These are phyloP conservation scores for Calliphora vicina DNA, from an alignment of 1,140 invertebrate genomes.

Conservation along the genomic window DNA sequence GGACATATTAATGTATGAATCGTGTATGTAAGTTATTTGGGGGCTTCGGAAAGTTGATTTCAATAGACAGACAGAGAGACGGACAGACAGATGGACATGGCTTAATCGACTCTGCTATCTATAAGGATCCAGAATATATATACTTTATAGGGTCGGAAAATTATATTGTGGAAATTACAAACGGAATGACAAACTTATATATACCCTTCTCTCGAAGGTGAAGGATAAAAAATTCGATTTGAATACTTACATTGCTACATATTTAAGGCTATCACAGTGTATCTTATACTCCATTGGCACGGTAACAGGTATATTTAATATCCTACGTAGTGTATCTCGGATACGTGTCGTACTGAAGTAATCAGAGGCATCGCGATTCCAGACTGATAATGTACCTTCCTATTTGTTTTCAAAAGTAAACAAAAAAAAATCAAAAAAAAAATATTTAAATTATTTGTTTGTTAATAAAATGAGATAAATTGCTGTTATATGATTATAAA, in stretches of 20 bases:
- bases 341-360: conserved; percentile 86
- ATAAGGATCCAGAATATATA: no score
- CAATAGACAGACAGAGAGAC: no score
- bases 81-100: no score
- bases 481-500: not conserved
- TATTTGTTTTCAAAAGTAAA: conserved; percentile 64
- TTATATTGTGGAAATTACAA: not conserved
- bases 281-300: conserved; percentile 97
- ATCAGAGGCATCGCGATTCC: conserved; percentile 95
- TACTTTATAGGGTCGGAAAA: no score
- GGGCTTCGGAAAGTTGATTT: no score
- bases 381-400: conserved; percentile 98
- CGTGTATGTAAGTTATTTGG: no score
- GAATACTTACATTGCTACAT: conserved; percentile 64
- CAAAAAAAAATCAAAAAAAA: conserved; percentile 1
- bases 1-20: no score
- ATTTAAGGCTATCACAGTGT: conserved; percentile 85
- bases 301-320: conserved; percentile 92
- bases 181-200: not conserved
- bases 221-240: no score
- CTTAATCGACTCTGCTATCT: no score
- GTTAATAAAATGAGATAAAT: not conserved
- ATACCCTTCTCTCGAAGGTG: no score
- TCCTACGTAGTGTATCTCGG: conserved; percentile 90
- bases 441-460: not conserved